These are phyloP conservation scores for Phataginus tricuspis DNA, from an alignment of 2,797 vertebrate genomes.

Conservation along the genomic window DNA sequence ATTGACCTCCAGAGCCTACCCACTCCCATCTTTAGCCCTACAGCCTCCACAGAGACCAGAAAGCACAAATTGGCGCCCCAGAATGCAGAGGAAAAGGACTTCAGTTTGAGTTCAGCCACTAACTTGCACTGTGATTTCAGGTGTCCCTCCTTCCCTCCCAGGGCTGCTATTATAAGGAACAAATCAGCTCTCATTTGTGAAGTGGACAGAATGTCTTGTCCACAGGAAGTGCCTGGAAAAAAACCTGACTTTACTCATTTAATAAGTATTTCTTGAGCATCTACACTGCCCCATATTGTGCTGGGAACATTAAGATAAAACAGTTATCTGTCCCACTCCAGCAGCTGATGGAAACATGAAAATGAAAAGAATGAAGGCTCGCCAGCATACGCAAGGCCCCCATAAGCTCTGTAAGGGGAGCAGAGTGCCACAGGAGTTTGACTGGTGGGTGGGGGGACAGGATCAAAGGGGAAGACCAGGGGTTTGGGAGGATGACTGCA, in stretches of 20 bases:
- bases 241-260: background rate
- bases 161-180: background rate
- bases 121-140: background rate
- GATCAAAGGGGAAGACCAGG: background rate
- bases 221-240: background rate
- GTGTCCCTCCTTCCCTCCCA: background rate
- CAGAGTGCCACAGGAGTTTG: background rate
- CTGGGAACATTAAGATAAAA: constrained; percentile 37
- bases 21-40: background rate
- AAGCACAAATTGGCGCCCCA: background rate
- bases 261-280: background rate
- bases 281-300: background rate
- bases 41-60: background rate
- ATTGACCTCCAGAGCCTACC: background rate
- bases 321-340: background rate
- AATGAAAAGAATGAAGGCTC: background rate
- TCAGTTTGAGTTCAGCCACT: background rate
- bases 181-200: background rate
- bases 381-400: background rate
- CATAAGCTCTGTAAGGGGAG: background rate
- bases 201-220: background rate
- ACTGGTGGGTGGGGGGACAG: background rate
- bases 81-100: background rate
- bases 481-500: background rate
- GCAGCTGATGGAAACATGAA: background rate